Evolutionary conservation across 2,113 vertebrate genomes (phyloP).

Genomic region (Cavia aperea): DNA sequence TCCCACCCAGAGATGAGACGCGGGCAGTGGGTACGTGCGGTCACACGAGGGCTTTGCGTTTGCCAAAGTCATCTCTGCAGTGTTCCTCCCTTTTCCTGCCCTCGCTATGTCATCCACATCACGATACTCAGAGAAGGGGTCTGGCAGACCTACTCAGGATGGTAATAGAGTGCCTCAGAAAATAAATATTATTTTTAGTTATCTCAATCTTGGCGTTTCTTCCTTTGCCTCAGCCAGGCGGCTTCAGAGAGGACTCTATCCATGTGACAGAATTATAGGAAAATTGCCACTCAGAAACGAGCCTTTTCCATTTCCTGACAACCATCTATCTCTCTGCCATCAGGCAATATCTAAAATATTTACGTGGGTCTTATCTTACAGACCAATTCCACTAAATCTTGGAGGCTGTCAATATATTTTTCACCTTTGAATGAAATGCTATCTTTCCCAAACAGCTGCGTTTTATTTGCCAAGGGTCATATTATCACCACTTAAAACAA

Average conservation of each 20-base stretch:
- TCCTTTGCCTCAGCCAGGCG: slow-evolving; percentile 62
- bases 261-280: slow-evolving; percentile 71
- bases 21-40: not conserved
- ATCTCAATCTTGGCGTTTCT: slow-evolving; percentile 72
- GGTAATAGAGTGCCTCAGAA: slow-evolving; percentile 67
- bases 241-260: slow-evolving; percentile 68
- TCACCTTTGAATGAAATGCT: slow-evolving; percentile 66
- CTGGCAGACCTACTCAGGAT: slow-evolving; percentile 66
- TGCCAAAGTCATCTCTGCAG: slow-evolving; percentile 1
- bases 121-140: slow-evolving; percentile 51
- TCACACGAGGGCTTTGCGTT: not conserved
- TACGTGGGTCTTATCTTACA: slow-evolving; percentile 66
- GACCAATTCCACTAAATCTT: slow-evolving; percentile 57
- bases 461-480: slow-evolving; percentile 58
- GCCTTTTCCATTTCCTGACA: slow-evolving; percentile 72
- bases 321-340: slow-evolving; percentile 72
- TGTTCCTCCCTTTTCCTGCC: not conserved
- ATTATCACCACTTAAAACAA: slow-evolving; percentile 53
- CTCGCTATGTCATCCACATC: slow-evolving; percentile 56
- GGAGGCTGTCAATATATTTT: slow-evolving; percentile 59
- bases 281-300: slow-evolving; percentile 76
- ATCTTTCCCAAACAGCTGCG: slow-evolving; percentile 62
- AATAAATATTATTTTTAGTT: slow-evolving; percentile 73
- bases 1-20: not conserved
- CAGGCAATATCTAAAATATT: slow-evolving; percentile 70